Evolutionary conservation across 2,888 invertebrate species (phyloP).

Genomic region (Sepioteuthis lessoniana): DNA sequence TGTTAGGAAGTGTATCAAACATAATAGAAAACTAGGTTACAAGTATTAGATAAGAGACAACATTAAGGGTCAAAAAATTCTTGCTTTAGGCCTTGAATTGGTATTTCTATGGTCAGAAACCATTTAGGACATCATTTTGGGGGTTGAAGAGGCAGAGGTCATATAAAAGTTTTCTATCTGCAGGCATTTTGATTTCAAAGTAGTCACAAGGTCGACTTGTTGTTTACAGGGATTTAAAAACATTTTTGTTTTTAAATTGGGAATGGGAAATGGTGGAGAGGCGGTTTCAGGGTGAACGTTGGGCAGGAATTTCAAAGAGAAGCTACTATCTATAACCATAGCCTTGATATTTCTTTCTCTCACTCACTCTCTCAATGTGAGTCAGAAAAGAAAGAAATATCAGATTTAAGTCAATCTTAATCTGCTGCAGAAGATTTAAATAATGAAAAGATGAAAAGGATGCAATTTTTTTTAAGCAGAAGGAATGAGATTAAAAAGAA

Average conservation of each 20-base stretch:
- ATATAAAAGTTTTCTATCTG: not conserved
- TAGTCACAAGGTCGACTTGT: conserved; percentile 33
- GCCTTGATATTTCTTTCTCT: not conserved
- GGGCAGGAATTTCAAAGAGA: not conserved
- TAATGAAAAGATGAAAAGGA: conserved; percentile 33
- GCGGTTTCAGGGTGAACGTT: not conserved
- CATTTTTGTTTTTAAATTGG: not conserved
- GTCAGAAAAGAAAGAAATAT: not conserved
- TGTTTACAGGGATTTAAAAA: not conserved
- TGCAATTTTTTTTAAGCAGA: not conserved
- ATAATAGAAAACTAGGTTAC: too few species aligned
- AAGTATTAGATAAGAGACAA: too few species aligned
- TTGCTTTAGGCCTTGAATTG: too few species aligned
- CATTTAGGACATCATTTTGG: not conserved
- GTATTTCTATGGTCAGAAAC: too few species aligned
- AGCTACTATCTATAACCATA: not conserved
- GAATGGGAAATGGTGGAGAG: not conserved
- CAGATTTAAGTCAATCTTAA: not conserved
- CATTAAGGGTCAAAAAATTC: too few species aligned
- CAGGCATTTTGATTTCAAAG: not conserved
- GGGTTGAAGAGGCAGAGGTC: not conserved
- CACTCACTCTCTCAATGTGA: not conserved
- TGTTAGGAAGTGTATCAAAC: too few species aligned
- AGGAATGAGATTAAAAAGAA: not conserved
- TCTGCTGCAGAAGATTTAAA: not conserved